phyloP scores from a whole-genome alignment of 2,113 vertebrate genomes.

The Propithecus coquereli region DNA sequence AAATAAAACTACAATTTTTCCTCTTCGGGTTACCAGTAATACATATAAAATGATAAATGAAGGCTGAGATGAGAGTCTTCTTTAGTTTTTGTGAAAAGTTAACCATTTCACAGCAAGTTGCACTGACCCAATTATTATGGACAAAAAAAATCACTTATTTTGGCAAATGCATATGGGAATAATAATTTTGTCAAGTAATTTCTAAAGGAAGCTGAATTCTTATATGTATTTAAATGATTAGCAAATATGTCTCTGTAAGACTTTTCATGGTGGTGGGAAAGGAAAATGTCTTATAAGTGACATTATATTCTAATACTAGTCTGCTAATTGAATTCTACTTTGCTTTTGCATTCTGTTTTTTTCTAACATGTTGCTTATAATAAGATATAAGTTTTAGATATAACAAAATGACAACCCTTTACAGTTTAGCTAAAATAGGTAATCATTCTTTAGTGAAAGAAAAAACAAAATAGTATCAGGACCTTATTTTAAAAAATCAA shows the following conservation, averaged over 20 bases:
- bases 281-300: not conserved
- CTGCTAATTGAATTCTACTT: not conserved
- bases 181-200: not conserved
- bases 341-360: not conserved
- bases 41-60: not conserved
- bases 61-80: not conserved
- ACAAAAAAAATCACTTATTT: slow-evolving; percentile 40
- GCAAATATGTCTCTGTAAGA: not conserved
- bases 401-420: not conserved
- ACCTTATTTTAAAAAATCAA: not conserved
- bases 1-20: not conserved
- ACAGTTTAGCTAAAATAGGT: not conserved
- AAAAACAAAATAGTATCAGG: not conserved
- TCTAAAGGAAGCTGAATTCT: not conserved
- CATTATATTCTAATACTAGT: not conserved
- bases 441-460: not conserved
- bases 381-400: not conserved
- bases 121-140: not conserved
- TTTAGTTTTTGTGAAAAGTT: not conserved
- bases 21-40: not conserved
- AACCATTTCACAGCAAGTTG: not conserved
- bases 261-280: not conserved
- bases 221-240: not conserved
- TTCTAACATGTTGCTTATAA: not conserved
- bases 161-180: not conserved